These are phyloP conservation scores for Drosophila sproati DNA, from an alignment of 1,140 invertebrate species.

Conservation along the genomic window DNA sequence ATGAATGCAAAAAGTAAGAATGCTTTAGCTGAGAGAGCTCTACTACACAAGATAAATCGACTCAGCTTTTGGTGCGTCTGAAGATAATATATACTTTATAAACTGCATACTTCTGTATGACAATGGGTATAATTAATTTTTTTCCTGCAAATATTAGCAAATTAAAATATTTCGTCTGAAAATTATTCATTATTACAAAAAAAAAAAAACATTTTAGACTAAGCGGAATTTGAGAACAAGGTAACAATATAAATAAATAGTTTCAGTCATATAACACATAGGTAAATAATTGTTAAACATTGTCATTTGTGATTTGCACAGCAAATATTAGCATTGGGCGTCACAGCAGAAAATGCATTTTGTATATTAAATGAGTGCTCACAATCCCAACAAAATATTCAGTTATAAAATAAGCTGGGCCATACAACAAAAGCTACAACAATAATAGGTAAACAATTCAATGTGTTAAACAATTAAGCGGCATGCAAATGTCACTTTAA, in stretches of 20 bases:
- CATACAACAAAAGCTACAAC: conserved; percentile 5
- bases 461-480: conserved; percentile 27
- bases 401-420: conserved; percentile 46
- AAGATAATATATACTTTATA: too few species aligned
- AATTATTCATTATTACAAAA: neutral
- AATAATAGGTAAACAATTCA: conserved; percentile 39
- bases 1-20: too few species aligned
- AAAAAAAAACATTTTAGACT: neutral
- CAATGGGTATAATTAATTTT: too few species aligned
- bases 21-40: too few species aligned
- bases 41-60: too few species aligned
- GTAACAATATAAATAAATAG: neutral
- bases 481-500: conserved; percentile 8
- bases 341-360: conserved; percentile 8
- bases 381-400: conserved; percentile 8
- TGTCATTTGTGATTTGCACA: neutral
- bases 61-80: too few species aligned
- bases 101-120: too few species aligned
- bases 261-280: neutral
- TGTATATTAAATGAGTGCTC: neutral
- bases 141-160: too few species aligned
- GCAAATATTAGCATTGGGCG: conserved; percentile 14
- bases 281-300: neutral
- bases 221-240: conserved; percentile 1
- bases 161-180: neutral